Percentiles rank a stretch among this genome's conserved stretches.
phyloP scores from a whole-genome alignment of 2,113 vertebrate species.

The Callionymus lyra region DNA sequence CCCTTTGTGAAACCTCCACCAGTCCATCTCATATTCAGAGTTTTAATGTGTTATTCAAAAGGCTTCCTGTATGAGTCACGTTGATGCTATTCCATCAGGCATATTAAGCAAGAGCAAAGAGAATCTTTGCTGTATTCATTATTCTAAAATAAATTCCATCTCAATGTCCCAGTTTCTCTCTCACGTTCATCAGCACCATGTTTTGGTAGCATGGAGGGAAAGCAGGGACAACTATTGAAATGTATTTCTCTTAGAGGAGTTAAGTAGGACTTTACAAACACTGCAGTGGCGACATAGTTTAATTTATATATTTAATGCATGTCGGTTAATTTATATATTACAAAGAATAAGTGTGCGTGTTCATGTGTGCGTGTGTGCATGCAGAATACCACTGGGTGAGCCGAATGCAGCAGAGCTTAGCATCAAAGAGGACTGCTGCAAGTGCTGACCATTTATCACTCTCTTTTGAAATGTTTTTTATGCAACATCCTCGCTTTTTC shows the following conservation, averaged over 20 bases:
- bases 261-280: constrained; percentile 23
- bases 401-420: constrained; percentile 63
- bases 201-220: constrained; percentile 21
- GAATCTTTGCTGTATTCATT: constrained; percentile 22
- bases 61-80: constrained; percentile 5
- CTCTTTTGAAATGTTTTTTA: too few species aligned
- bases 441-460: constrained; percentile 47
- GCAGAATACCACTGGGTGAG: constrained; percentile 52
- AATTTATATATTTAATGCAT: neutral
- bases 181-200: constrained; percentile 7
- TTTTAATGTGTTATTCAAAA: constrained; percentile 15
- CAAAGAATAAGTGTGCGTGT: constrained; percentile 11
- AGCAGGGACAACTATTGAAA: constrained; percentile 41
- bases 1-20: constrained; percentile 11
- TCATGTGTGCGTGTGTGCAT: constrained; percentile 16
- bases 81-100: neutral
- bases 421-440: constrained; percentile 63
- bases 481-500: too few species aligned
- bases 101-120: neutral
- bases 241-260: constrained; percentile 43
- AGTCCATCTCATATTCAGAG: constrained; percentile 1
- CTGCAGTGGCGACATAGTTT: neutral
- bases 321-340: neutral
- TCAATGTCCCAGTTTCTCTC: constrained; percentile 43
- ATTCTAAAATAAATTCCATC: constrained; percentile 37